Conservation (phyloP, 2,888 invertebrate species). For the Leucozona laternaria region DNA sequence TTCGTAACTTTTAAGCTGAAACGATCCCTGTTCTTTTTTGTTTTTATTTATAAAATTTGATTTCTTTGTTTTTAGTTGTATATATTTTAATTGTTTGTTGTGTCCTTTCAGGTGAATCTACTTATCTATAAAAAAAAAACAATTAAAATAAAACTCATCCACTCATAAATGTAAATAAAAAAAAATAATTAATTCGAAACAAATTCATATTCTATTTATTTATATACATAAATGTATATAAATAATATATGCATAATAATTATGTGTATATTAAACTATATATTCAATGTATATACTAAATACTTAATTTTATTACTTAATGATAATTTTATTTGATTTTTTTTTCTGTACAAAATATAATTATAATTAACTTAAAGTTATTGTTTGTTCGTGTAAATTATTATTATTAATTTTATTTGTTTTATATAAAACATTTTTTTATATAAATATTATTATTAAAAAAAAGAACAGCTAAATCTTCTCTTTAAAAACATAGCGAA, state of each 20-base stretch:
- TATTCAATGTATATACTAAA: constrained; percentile 66
- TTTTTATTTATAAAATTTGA: neutral
- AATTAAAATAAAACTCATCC: constrained; percentile 54
- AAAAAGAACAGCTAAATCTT: constrained; percentile 57
- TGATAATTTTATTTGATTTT: constrained; percentile 51
- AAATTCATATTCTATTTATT: constrained; percentile 51
- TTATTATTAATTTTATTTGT: constrained; percentile 38
- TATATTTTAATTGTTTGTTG: constrained; percentile 70
- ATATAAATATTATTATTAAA: constrained; percentile 35
- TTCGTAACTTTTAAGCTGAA: too few species aligned
- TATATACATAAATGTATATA: constrained; percentile 19
- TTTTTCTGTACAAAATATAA: constrained; percentile 55
- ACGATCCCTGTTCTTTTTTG: neutral
- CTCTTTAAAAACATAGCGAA: constrained; percentile 39
- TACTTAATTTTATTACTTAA: constrained; percentile 59
- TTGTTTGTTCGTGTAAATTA: constrained; percentile 56
- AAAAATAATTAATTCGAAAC: constrained; percentile 42
- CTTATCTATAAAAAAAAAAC: constrained; percentile 79
- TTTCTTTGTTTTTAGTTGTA: constrained; percentile 49
- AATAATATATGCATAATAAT: constrained; percentile 36
- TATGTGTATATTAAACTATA: constrained; percentile 47
- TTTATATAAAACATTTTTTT: constrained; percentile 29
- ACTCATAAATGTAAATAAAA: constrained; percentile 69
- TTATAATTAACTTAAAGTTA: constrained; percentile 35
- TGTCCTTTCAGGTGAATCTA: constrained; percentile 82